Evolutionary conservation across 2,888 invertebrate genomes (phyloP), one percentile per base, ranked within the genome.

Genomic region (Ethmia dodecea): DNA sequence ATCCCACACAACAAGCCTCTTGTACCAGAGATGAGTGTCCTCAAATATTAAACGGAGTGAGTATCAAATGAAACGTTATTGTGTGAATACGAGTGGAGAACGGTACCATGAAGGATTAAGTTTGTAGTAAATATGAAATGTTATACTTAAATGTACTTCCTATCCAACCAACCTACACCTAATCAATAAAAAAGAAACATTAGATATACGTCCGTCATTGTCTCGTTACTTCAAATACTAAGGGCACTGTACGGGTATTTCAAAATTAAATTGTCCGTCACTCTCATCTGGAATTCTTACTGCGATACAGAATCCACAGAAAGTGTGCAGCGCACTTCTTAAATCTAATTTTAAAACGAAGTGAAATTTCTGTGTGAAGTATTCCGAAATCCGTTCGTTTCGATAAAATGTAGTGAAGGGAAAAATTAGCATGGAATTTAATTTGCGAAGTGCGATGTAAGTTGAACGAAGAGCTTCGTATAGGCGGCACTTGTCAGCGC

Each of bases 291-390:
- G 59, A 61, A 62, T 67, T 68, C 54, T 60, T 57, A 52, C 56
- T 65, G 52, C 52, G 54, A 52, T 70, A 67, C 67, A 64, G 66
- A 57, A 64, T 61, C 57, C 60, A 50, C 8, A 22, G 43, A 52
- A 63, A 68, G 58, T 66, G 60, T 67, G 64, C 69, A 66, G 60
- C 65, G 67, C n/a, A n/a, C n/a, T 54, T 58, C 56, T 65, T 63
- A 73, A 76, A 80, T 76, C 70, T 70, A 76, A 78, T 80, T 77
- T 71, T 47, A 50, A 35, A 60, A 49, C 48, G 49, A 52, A 43
- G 38, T 45, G 51, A 54, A 55, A 41, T 45, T 44, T 56, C 50
- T 48, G 46, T 49, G 46, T 49, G 44, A 44, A 47, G 49, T 55
- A 52, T 55, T 51, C 52, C 57, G 47, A 47, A n/a, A 49, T 47